phyloP scores from a whole-genome alignment of 2,888 invertebrate species.

The Fragum whitleyi region DNA sequence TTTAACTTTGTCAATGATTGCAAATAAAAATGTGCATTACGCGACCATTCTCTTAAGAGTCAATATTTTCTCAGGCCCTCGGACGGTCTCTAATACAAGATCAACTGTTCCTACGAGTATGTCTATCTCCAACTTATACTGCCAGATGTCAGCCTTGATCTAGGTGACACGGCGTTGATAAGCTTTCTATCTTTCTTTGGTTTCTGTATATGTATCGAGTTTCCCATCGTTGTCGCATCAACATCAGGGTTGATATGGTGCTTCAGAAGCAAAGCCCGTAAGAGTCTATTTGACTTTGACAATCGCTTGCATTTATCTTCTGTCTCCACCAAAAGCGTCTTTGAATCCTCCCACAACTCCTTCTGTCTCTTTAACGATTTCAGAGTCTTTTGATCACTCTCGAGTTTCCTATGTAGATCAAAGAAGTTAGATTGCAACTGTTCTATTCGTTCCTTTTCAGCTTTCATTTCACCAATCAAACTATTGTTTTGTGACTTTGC shows the following conservation, averaged over 20 bases:
- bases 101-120: too few species aligned
- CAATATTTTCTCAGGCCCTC: too few species aligned
- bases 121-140: conserved; percentile 3
- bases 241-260: conserved; percentile 45
- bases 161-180: conserved; percentile 47
- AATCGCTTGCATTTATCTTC: conserved; percentile 40
- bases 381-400: conserved; percentile 36
- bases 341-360: conserved; percentile 39
- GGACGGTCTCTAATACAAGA: too few species aligned
- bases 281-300: conserved; percentile 32
- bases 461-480: conserved; percentile 44
- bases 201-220: neutral
- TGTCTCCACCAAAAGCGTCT: conserved; percentile 29
- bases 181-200: conserved; percentile 4
- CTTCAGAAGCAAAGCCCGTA: conserved; percentile 33
- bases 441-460: conserved; percentile 37
- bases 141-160: conserved; percentile 1
- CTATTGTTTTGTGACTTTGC: conserved; percentile 36
- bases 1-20: too few species aligned
- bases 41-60: too few species aligned
- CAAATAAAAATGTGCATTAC: too few species aligned
- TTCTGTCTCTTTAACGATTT: conserved; percentile 28
- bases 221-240: conserved; percentile 4
- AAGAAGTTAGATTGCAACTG: conserved; percentile 34
- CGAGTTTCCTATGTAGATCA: conserved; percentile 41